Conservation (phyloP, 2,888 invertebrate species). For the Drosophila siamana region DNA sequence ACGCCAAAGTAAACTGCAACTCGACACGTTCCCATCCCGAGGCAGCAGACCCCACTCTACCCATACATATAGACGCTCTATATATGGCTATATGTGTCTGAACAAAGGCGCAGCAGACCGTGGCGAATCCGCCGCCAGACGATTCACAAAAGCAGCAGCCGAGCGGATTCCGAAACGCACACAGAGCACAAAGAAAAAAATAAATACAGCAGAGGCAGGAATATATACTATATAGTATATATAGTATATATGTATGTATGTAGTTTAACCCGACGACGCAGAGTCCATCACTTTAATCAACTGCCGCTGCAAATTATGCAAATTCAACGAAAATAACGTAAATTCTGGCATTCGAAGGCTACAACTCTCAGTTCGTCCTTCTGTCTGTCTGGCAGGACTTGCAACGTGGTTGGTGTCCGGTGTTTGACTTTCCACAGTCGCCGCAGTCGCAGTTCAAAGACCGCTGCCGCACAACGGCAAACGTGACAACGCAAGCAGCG, state of each 20-base stretch:
- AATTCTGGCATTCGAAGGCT: slow-evolving; percentile 67
- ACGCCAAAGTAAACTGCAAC: slow-evolving; percentile 72
- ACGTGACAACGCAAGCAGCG: slow-evolving; percentile 74
- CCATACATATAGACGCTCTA: slow-evolving; percentile 4
- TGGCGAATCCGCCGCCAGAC: slow-evolving; percentile 59
- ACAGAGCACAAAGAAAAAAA: slow-evolving; percentile 13
- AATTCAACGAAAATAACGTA: slow-evolving; percentile 75
- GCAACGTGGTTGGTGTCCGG: slow-evolving; percentile 33
- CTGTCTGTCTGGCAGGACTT: slow-evolving; percentile 32
- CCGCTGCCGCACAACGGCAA: slow-evolving; percentile 22
- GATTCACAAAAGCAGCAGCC: slow-evolving; percentile 40
- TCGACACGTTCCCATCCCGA: slow-evolving; percentile 52
- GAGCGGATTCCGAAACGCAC: too few relatives aligned
- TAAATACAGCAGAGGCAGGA: too few relatives aligned
- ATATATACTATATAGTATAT: too few relatives aligned
- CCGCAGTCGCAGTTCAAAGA: slow-evolving; percentile 18
- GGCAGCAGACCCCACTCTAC: slow-evolving; percentile 8
- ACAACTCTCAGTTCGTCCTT: slow-evolving; percentile 31
- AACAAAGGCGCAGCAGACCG: slow-evolving; percentile 69
- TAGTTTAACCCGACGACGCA: slow-evolving; percentile 32
- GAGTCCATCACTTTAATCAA: slow-evolving; percentile 79
- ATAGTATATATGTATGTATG: too few relatives aligned
- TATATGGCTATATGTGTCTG: slow-evolving; percentile 45
- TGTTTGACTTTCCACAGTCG: slow-evolving; percentile 73
- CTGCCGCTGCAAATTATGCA: slow-evolving; percentile 71